Conservation (phyloP, 2,797 vertebrate genomes). For the Adelosebastes latens region DNA sequence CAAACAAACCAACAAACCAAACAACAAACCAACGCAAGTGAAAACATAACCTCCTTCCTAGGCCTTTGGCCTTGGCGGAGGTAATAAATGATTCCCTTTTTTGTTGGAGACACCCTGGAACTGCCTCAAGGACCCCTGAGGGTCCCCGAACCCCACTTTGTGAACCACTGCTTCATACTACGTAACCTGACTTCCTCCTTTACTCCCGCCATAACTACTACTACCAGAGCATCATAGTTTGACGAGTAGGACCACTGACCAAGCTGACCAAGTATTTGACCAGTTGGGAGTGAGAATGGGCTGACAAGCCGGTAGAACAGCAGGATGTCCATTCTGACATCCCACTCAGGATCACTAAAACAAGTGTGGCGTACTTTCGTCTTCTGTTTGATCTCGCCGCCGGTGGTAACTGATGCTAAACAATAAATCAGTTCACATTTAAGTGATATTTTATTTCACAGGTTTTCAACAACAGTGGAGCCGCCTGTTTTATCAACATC, state of each 20-base stretch:
- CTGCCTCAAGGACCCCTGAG: too few species aligned
- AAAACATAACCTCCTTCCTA: too few species aligned
- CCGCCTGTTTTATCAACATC: slow-evolving; percentile 16
- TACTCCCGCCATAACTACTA: not conserved
- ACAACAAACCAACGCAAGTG: too few species aligned
- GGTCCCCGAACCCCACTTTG: too few species aligned
- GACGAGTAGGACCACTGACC: not conserved
- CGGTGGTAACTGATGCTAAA: slow-evolving; percentile 3
- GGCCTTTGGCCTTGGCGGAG: too few species aligned
- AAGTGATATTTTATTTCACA: not conserved
- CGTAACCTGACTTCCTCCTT: not conserved
- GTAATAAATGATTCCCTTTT: too few species aligned
- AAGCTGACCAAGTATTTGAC: not conserved
- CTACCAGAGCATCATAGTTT: not conserved
- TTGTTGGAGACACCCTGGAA: too few species aligned
- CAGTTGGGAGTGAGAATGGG: not conserved
- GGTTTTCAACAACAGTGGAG: not conserved
- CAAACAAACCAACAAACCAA: too few species aligned
- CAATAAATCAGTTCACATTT: not conserved
- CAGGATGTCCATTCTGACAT: not conserved
- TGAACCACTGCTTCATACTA: too few species aligned
- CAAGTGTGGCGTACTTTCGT: not conserved
- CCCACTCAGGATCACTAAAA: not conserved
- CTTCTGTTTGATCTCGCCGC: not conserved
- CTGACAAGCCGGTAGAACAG: not conserved